Conservation (phyloP, 2,797 vertebrate species). For the Platalea minor region DNA sequence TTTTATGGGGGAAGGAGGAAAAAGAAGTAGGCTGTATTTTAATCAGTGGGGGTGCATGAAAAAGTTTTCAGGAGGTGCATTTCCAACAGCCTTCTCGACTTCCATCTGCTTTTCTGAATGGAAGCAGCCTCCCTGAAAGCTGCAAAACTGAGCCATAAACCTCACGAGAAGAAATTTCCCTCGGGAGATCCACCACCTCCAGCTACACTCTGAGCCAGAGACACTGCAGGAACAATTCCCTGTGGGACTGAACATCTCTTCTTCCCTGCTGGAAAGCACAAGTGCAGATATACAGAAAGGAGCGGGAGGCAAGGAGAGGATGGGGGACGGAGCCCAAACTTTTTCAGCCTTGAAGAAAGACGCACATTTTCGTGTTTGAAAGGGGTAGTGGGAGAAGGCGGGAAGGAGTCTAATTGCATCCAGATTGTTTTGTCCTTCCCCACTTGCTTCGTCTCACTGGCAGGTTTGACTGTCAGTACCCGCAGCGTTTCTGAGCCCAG, state of each 20-base stretch:
- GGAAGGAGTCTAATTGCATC: constrained; percentile 25
- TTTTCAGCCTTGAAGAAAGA: background rate
- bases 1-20: background rate
- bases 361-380: background rate
- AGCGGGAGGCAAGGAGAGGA: background rate
- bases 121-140: background rate
- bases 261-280: background rate
- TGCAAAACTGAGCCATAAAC: background rate
- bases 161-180: background rate
- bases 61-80: background rate
- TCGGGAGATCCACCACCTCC: constrained; percentile 12
- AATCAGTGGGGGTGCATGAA: background rate
- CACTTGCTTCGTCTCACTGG: background rate
- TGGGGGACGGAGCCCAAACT: background rate
- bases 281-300: background rate
- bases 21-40: background rate
- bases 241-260: background rate
- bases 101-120: background rate
- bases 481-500: background rate
- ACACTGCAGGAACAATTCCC: background rate
- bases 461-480: constrained; percentile 44
- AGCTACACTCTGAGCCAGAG: background rate
- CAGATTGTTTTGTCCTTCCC: constrained; percentile 28
- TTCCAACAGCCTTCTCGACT: background rate
- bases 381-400: background rate